Evolutionary conservation across 1,140 invertebrate species (phyloP).

Genomic region (Drosophila sturtevanti): DNA sequence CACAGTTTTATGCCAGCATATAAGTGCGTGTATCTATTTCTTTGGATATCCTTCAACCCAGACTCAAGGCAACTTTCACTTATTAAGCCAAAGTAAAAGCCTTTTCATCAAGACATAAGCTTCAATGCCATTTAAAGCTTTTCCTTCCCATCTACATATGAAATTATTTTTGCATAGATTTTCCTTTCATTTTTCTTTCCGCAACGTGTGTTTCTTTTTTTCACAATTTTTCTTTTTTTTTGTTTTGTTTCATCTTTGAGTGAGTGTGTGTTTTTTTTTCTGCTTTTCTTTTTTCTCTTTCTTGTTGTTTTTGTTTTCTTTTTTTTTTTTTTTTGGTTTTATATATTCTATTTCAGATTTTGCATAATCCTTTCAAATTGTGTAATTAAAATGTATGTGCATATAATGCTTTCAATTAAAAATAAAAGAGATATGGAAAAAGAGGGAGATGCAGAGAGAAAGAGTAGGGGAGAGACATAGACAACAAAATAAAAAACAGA

Average conservation of each 20-base stretch:
- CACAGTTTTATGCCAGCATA: background rate
- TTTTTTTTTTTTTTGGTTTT: constrained; percentile 8
- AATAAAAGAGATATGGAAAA: constrained; percentile 32
- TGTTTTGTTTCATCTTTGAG: background rate
- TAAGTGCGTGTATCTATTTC: background rate
- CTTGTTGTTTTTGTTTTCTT: background rate
- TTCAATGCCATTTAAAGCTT: constrained; percentile 44
- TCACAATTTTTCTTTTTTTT: constrained; percentile 2
- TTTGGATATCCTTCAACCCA: constrained; percentile 12
- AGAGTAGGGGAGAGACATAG: constrained; percentile 26
- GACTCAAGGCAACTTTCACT: constrained; percentile 60
- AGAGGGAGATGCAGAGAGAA: constrained; percentile 30
- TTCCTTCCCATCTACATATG: background rate
- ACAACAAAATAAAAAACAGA: no score
- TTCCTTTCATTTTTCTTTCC: constrained; percentile 11
- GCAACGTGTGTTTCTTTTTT: background rate
- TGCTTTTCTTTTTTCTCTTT: background rate
- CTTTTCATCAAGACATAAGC: constrained; percentile 23
- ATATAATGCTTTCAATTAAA: constrained; percentile 69
- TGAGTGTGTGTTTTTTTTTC: constrained; percentile 1
- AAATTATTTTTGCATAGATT: constrained; percentile 13
- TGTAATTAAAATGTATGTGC: constrained; percentile 75
- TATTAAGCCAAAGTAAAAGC: constrained; percentile 31
- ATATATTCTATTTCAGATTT: background rate
- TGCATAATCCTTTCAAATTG: constrained; percentile 57